Base-by-base conservation (phyloP, 1,140 invertebrate species). In the Sarcophaga peregrina region DNA sequence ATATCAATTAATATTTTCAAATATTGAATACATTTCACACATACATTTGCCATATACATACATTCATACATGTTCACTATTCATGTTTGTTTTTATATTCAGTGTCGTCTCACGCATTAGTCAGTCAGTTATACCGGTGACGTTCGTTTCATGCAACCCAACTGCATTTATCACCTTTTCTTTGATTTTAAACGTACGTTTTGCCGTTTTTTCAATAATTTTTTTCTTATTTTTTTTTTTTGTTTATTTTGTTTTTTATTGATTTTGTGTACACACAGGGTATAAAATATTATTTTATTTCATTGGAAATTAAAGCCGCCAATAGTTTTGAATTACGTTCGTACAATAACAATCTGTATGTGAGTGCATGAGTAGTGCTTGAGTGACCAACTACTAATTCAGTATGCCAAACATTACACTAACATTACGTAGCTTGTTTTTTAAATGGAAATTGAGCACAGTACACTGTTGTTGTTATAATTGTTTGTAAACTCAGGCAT, bases 61-160 rank as follows among this genome's bases (percentile, higher is more conserved):
- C 17, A 68, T 17, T 20, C 62, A 68, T 25, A 68, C n/a, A 3
- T 68, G 20, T 7, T 7, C 54, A 58, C n/a, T 78, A 20, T 78
- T n/a, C 17, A 10, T 52, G 17, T 20, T 11, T 50, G 75, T 37
- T 45, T 52, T 48, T 48, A 9, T 76, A 46, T 78, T 78, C 75
- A 78, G 47, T 78, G 75, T 78, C 75, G 75, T 47, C 75, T 78
- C 75, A 78, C 75, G 75, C 75, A 78, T 78, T 78, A 78, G 50
- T 78, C 75, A 78, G 50, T 78, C 75, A 68, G 62, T 68, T 20
- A 68, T 68, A 9, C 4, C 17, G 62, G 50, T 78, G 75, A 78
- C 75, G 75, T 78, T 48, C 75, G 75, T 78, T 48, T 78, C 75
- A 50, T 78, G 75, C 75, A 78, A 78, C 75, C 62, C 20, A 68